These are phyloP conservation scores for Eupelmus urozonus DNA, from an alignment of 2,888 invertebrate species.

Conservation along the genomic window DNA sequence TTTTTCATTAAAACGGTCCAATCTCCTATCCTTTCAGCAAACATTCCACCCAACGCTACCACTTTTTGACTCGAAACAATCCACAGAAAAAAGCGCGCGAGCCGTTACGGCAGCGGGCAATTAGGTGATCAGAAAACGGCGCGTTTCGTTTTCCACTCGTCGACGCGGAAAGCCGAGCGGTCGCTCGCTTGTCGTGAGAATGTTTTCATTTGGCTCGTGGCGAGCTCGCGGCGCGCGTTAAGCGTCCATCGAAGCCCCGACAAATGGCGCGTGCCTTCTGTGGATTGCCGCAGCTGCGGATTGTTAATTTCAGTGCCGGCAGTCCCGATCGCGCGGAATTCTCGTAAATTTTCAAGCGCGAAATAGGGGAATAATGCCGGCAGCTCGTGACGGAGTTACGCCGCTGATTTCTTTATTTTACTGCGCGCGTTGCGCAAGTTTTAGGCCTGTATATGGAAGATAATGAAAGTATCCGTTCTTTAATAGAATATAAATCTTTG, in stretches of 20 bases:
- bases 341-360: constrained; percentile 16
- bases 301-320: constrained; percentile 6
- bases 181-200: constrained; percentile 14
- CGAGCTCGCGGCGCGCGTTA: not conserved
- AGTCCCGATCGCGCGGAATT: constrained; percentile 25
- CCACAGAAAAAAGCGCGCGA: not conserved
- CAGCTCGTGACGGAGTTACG: not conserved
- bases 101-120: constrained; percentile 52
- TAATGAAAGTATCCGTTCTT: too few species aligned
- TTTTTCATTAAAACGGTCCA: too few species aligned
- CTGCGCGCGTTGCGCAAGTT: too few species aligned
- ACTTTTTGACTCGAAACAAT: not conserved
- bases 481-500: too few species aligned
- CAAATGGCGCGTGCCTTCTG: constrained; percentile 11
- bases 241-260: not conserved
- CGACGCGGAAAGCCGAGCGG: constrained; percentile 26
- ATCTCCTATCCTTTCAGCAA: too few species aligned
- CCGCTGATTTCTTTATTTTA: not conserved
- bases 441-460: too few species aligned
- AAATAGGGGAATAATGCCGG: not conserved
- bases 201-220: constrained; percentile 27
- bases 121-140: constrained; percentile 65
- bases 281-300: not conserved
- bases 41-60: too few species aligned
- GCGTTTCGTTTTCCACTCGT: constrained; percentile 56